phyloP scores from a whole-genome alignment of 1,140 invertebrate species.

The Plutomurus gul region DNA sequence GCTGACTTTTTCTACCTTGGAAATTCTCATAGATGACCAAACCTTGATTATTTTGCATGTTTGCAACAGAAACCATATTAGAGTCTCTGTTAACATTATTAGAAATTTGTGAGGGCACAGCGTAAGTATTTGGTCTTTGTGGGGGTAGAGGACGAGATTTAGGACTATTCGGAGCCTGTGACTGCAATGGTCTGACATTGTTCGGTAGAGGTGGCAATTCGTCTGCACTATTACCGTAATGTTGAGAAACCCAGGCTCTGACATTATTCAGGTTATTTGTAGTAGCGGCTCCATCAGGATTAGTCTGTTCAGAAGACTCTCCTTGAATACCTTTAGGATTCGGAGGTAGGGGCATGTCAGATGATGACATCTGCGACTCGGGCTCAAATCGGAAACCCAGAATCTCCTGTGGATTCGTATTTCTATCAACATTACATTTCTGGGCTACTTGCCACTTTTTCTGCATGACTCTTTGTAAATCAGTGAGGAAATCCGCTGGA shows the following conservation, averaged over 20 bases:
- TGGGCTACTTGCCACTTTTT: slow-evolving; percentile 93
- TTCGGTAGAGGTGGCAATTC: slow-evolving; percentile 57
- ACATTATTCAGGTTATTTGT: slow-evolving; percentile 67
- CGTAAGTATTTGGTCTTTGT: slow-evolving; percentile 2
- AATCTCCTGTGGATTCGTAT: slow-evolving; percentile 85
- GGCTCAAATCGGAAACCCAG: slow-evolving; percentile 73
- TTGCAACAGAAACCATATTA: neutral
- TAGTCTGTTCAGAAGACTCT: neutral
- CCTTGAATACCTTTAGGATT: too few species aligned
- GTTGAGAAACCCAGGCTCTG: slow-evolving; percentile 86
- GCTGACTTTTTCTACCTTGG: slow-evolving; percentile 37
- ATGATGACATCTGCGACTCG: neutral
- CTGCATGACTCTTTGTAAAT: slow-evolving; percentile 86
- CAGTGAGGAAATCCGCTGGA: slow-evolving; percentile 80
- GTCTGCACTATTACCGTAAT: slow-evolving; percentile 68
- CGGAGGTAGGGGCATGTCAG: neutral
- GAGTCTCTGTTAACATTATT: slow-evolving; percentile 23
- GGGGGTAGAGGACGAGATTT: slow-evolving; percentile 22
- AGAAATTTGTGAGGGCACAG: slow-evolving; percentile 10
- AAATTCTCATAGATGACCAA: slow-evolving; percentile 53
- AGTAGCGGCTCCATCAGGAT: neutral
- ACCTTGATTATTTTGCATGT: neutral
- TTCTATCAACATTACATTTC: slow-evolving; percentile 81
- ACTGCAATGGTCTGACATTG: slow-evolving; percentile 21
- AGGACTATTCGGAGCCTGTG: neutral